Conservation (phyloP, 1,140 invertebrate species). For the Xylocopa sonorina region DNA sequence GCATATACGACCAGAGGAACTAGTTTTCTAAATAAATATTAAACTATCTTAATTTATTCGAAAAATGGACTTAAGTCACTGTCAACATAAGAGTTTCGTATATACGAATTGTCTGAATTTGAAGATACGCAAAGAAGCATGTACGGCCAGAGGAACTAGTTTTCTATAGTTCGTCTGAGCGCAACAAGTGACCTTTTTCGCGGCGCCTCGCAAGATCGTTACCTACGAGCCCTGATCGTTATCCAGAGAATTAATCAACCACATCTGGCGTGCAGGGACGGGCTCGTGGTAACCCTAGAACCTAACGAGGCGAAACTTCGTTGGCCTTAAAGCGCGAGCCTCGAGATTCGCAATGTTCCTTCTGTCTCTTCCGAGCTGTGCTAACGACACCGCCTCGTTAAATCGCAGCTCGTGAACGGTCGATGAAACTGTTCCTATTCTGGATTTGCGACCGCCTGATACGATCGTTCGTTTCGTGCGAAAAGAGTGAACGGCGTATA, state of each 20-base stretch:
- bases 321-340: conserved; percentile 67
- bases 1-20: conserved; percentile 9
- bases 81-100: too few relatives aligned
- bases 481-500: too few relatives aligned
- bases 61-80: too few relatives aligned
- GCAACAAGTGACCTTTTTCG: conserved; percentile 66
- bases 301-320: conserved; percentile 70
- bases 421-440: background rate
- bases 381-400: conserved; percentile 31
- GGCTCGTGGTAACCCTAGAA: conserved; percentile 57
- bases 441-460: background rate
- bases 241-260: conserved; percentile 64
- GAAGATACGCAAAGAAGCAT: too few relatives aligned
- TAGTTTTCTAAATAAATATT: too few relatives aligned
- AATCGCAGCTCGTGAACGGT: background rate
- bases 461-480: background rate
- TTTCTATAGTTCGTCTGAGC: background rate
- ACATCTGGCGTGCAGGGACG: conserved; percentile 48
- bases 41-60: too few relatives aligned
- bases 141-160: conserved; percentile 1
- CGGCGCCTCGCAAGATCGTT: conserved; percentile 38
- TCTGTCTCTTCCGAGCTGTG: background rate
- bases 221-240: conserved; percentile 50
- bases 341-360: conserved; percentile 35
- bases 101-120: too few relatives aligned